phyloP scores from a whole-genome alignment of 2,888 invertebrate species.

The Carpatolechia fugitivella region DNA sequence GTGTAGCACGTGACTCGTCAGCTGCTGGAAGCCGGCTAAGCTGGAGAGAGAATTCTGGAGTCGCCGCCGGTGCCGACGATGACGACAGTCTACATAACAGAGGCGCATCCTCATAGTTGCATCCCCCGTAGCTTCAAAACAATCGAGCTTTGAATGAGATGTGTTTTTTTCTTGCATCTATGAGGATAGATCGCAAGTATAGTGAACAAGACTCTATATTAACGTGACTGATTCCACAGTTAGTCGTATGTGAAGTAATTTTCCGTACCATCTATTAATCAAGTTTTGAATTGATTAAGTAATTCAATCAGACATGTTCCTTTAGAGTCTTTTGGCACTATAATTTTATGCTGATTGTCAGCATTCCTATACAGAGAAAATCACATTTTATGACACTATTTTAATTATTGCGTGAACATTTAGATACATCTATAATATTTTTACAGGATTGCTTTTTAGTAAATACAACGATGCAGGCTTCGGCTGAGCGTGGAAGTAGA shows the following conservation, averaged over 20 bases:
- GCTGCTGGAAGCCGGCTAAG: too few relatives aligned
- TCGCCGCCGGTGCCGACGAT: too few relatives aligned
- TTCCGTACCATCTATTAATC: too few relatives aligned
- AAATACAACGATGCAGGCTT: constrained; percentile 1
- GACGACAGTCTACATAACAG: too few relatives aligned
- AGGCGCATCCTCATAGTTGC: not conserved
- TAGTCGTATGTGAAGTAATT: too few relatives aligned
- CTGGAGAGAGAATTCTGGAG: too few relatives aligned
- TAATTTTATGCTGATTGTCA: too few relatives aligned
- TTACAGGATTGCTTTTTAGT: constrained; percentile 4
- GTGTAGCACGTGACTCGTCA: not conserved
- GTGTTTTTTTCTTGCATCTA: not conserved
- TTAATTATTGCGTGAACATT: constrained; percentile 7
- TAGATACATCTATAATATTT: not conserved
- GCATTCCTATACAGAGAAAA: not conserved
- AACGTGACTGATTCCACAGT: too few relatives aligned
- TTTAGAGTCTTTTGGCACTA: too few relatives aligned
- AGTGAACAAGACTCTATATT: not conserved
- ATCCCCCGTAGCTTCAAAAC: too few relatives aligned
- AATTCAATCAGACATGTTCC: too few relatives aligned
- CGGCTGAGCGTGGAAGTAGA: constrained; percentile 6
- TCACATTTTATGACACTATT: constrained; percentile 2
- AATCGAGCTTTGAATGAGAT: not conserved
- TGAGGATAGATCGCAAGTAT: not conserved
- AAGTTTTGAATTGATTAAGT: too few relatives aligned